Evolutionary conservation across 2,797 vertebrate species (phyloP), one percentile per base, ranked within the genome.

Genomic region (Benthosema pterotum): DNA sequence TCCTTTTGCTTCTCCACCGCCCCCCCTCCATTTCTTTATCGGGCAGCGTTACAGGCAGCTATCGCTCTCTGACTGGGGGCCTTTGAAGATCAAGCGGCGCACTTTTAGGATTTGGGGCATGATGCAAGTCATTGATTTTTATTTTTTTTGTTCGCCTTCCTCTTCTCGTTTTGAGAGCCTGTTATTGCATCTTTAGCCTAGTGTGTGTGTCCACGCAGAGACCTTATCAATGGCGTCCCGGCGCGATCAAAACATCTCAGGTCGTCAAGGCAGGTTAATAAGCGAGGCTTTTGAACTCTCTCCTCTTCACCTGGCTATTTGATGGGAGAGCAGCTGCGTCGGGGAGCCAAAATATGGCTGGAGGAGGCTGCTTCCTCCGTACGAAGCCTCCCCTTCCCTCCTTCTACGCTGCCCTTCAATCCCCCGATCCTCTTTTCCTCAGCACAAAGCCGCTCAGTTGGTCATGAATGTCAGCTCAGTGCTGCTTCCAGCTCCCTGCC

Each of bases 391-490:
- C 77, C 69, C 77, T 75, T 79, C 77, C 69, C 81, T 57, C 71
- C 82, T 65, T 65, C 75, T 45, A 63, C 77, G 82, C 79, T 67
- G 22, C 70, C 83, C 78, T 68, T 72, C 71, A 76, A 43, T 78
- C 48, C 65, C 65, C 83, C 83, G 32, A 67, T 78, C 81, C 68
- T 83, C 75, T 75, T 86, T 74, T 83, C 84, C 85, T 74, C 51
- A n/a, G 72, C 81, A 85, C 86, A 88, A 91, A 86, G 79, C 83
- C 78, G 87, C 86, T 87, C 83, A 82, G 82, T 88, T 91, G 86
- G 85, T 86, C 82, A 79, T 88, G 87, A 90, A 90, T 88, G 83
- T 89, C 83, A 85, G 81, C 83, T 83, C 79, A 83, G 80, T 84
- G 78, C 80, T 84, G 83, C 77, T 62, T 38, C 42, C 32, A 18